phyloP scores from a whole-genome alignment of 2,888 invertebrate species.

The Cabera pusaria region DNA sequence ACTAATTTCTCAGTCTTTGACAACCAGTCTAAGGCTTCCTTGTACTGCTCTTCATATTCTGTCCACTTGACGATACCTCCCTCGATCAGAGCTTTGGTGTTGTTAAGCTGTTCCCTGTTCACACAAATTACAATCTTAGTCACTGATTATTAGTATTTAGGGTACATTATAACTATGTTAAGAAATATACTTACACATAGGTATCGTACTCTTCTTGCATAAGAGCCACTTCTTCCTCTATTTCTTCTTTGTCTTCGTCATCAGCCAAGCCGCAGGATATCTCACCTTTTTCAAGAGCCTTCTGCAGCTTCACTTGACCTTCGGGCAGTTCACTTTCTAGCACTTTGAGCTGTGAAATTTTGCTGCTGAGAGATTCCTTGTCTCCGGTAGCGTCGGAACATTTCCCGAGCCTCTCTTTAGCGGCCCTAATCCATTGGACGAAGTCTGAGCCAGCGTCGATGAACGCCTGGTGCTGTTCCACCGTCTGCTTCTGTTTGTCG shows the following conservation, averaged over 20 bases:
- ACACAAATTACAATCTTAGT: conserved; percentile 4
- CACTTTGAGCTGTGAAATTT: conserved; percentile 93
- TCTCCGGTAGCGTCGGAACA: conserved; percentile 97
- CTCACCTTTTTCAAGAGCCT: conserved; percentile 92
- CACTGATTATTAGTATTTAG: conserved; percentile 1
- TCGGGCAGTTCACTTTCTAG: conserved; percentile 92
- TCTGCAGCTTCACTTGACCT: conserved; percentile 92
- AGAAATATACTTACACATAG: conserved; percentile 84
- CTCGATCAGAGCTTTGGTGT: conserved; percentile 91
- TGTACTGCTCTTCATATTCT: conserved; percentile 96
- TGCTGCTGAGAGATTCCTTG: conserved; percentile 93
- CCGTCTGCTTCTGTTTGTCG: conserved; percentile 94
- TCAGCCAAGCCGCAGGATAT: conserved; percentile 93
- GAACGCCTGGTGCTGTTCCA: conserved; percentile 95
- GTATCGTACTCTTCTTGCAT: conserved; percentile 96
- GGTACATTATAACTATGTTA: conserved; percentile 3
- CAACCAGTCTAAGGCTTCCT: conserved; percentile 95
- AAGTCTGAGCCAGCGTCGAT: conserved; percentile 96
- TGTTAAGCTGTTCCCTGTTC: conserved; percentile 88
- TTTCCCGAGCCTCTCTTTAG: conserved; percentile 95
- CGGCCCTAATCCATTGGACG: conserved; percentile 94
- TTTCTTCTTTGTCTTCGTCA: conserved; percentile 93
- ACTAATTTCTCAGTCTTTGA: conserved; percentile 94
- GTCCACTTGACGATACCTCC: conserved; percentile 96
- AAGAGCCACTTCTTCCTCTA: conserved; percentile 95